phyloP scores from a whole-genome alignment of 2,797 vertebrate genomes.

The Urocyon cinereoargenteus region DNA sequence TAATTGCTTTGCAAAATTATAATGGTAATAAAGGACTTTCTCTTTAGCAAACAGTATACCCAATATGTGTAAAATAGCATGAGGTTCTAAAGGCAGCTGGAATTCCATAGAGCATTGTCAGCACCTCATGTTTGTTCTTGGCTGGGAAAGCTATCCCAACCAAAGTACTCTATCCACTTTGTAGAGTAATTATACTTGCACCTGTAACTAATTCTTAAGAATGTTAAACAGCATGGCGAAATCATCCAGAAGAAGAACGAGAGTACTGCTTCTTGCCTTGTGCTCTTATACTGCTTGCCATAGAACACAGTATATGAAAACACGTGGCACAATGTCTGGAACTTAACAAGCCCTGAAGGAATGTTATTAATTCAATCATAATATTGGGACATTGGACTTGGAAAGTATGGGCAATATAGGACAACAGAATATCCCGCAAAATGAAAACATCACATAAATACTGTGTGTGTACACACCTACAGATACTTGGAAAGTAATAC shows the following conservation, averaged over 20 bases:
- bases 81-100: background rate
- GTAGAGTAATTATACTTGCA: background rate
- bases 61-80: background rate
- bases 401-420: background rate
- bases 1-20: background rate
- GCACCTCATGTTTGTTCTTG: background rate
- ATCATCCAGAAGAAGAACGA: background rate
- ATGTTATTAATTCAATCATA: background rate
- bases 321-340: background rate
- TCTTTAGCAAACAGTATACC: background rate
- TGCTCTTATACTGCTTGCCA: background rate
- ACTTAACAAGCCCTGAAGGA: background rate
- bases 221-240: background rate
- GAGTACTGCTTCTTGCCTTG: background rate
- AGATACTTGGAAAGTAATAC: background rate
- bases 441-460: background rate
- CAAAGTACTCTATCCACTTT: background rate
- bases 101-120: background rate
- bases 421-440: background rate
- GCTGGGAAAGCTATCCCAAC: background rate
- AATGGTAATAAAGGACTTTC: background rate
- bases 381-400: background rate
- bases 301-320: background rate
- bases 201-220: background rate
- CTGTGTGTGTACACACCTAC: background rate